Conservation (phyloP, 2,113 vertebrate genomes). For the Muntiacus reevesi region DNA sequence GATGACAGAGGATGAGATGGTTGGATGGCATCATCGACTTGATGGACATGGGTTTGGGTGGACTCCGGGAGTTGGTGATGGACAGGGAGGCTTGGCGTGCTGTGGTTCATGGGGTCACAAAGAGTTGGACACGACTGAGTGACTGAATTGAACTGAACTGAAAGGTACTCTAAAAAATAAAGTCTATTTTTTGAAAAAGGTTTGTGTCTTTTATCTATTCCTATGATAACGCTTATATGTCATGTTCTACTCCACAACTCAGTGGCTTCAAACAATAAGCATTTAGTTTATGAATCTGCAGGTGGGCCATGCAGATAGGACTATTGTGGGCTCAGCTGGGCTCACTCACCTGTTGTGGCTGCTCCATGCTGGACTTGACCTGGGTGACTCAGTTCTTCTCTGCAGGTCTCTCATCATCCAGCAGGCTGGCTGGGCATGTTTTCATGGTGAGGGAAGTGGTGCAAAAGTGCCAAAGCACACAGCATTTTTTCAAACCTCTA, state of each 20-base stretch:
- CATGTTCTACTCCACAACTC: not conserved
- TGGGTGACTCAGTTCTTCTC: not conserved
- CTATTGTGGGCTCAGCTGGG: not conserved
- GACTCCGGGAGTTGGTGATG: not conserved
- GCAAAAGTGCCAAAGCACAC: not conserved
- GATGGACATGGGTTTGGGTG: not conserved
- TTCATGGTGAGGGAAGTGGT: not conserved
- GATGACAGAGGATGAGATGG: not conserved
- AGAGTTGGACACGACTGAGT: fast-evolving
- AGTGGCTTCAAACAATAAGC: not conserved
- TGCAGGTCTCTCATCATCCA: not conserved
- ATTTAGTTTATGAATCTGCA: not conserved
- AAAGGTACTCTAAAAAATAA: not conserved
- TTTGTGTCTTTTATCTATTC: not conserved
- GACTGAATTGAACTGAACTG: not conserved
- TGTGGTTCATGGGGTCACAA: not conserved
- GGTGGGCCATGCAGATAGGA: not conserved
- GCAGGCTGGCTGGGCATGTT: not conserved
- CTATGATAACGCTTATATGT: not conserved
- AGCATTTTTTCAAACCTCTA: not conserved
- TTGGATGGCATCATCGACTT: not conserved
- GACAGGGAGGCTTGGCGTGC: not conserved
- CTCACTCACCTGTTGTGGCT: not conserved
- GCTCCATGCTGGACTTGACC: not conserved
- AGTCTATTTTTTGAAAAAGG: not conserved